Evolutionary conservation across 2,888 invertebrate species (phyloP).

Genomic region (Neoscelio sp.): DNA sequence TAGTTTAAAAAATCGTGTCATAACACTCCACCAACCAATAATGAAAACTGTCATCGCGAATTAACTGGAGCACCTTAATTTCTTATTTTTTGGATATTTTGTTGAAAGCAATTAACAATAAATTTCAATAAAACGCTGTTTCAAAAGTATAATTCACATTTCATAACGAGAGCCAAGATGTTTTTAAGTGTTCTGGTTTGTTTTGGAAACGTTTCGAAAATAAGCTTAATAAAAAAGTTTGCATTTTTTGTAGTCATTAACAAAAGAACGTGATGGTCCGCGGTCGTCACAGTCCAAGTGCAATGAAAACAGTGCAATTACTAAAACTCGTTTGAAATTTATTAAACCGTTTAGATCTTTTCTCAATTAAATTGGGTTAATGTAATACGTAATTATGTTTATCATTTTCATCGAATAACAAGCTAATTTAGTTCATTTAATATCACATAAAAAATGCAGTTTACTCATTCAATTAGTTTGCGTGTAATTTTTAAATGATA

Average conservation of each 20-base stretch:
- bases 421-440: no score
- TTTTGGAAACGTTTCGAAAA: slow-evolving; percentile 33
- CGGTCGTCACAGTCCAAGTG: slow-evolving; percentile 15
- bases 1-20: no score
- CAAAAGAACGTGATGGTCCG: slow-evolving; percentile 29
- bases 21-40: no score
- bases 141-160: slow-evolving; percentile 2
- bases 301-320: slow-evolving; percentile 48
- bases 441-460: no score
- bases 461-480: no score
- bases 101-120: slow-evolving; percentile 6
- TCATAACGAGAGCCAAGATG: slow-evolving; percentile 22
- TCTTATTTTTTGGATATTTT: no score
- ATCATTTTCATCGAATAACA: background rate
- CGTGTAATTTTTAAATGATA: no score
- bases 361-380: background rate
- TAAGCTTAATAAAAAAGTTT: slow-evolving; percentile 43
- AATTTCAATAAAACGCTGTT: background rate
- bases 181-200: slow-evolving; percentile 20
- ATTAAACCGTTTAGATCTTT: slow-evolving; percentile 11
- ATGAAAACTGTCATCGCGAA: no score
- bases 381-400: background rate
- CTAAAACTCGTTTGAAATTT: slow-evolving; percentile 33
- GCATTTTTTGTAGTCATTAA: slow-evolving; percentile 40
- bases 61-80: no score